Base-by-base conservation (phyloP, 2,797 vertebrate species). In the Chloroceryle inda region DNA sequence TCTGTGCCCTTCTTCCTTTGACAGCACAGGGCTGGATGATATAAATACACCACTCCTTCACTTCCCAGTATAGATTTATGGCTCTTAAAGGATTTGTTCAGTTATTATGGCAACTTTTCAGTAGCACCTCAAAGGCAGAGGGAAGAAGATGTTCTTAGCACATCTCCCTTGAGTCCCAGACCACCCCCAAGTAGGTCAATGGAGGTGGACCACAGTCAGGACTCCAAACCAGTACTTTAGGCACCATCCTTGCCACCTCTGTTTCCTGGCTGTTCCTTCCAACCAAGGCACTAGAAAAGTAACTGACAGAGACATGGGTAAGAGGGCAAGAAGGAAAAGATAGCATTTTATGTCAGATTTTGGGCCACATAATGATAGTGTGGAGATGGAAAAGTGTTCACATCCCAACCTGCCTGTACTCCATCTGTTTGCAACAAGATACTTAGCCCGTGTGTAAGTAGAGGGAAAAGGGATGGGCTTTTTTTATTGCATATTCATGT, bases 341-440 rank as follows among this genome's bases (percentile, higher is more conserved):
- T 0, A 64, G 44, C 22, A 53, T 29, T 89, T 76, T 15, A 13
- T 17, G 29, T 6, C 61, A 37, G 11, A 20, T 68, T 85, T 75
- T 68, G 62, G 85, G 73, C 55, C 63, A 89, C 38, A 22, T 1
- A 68, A 12, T 17, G 12, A 58, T 38, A 47, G 24, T 1, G 11
- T 22, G 35, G 63, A 86, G 44, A 83, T 2, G 5, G 50, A 76
- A 78, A 95, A 94, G 21, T 0, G 0, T 38, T 94, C 58, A 40
- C 0, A 0, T 80, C 69, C 62, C 69, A 91, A 73, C 85, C 82
- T 90, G 72, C 52, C 79, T 78, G 62, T 37, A 42, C 37, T 72
- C 81, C 81, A 95, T 81, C 83, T 94, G 67, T 78, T 52, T 84
- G 89, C 82, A 92, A 87, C 90, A 91, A 64, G 67, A 96, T 75